Percentiles rank a stretch among this genome's conserved stretches.
phyloP scores from a whole-genome alignment of 2,113 vertebrate genomes.

The Tragelaphus buxtoni region DNA sequence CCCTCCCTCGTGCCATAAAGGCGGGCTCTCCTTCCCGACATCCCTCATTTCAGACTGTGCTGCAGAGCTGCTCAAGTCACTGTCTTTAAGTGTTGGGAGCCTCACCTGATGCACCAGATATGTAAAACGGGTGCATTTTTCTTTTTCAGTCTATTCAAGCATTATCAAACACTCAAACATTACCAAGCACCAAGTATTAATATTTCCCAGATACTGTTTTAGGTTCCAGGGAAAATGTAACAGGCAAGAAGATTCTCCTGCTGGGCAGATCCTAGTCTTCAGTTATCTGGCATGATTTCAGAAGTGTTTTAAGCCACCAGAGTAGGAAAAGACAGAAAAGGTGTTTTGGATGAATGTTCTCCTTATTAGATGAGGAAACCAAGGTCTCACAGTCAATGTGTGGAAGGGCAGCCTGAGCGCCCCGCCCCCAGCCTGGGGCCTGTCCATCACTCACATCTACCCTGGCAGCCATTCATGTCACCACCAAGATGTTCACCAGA shows the following conservation, averaged over 20 bases:
- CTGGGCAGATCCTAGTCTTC: background rate
- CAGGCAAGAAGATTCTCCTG: background rate
- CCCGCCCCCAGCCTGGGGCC: background rate
- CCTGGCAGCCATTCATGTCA: fast-evolving
- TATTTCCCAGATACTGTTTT: background rate
- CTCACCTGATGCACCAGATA: background rate
- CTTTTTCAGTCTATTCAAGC: background rate
- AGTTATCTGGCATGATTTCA: background rate
- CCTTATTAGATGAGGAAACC: background rate
- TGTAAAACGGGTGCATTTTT: background rate
- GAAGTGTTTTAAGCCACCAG: background rate
- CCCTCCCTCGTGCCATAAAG: background rate
- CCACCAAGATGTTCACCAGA: background rate
- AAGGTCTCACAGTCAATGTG: background rate
- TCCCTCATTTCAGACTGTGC: background rate
- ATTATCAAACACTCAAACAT: background rate
- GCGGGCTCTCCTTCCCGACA: background rate
- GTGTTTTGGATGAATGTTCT: background rate
- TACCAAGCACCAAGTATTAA: background rate
- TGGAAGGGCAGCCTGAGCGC: background rate
- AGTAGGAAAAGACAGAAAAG: background rate
- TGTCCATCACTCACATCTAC: fast-evolving
- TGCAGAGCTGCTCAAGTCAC: background rate
- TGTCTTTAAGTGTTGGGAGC: background rate
- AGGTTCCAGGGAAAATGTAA: background rate